Evolutionary conservation across 2,888 invertebrate genomes (phyloP), one percentile per base, ranked within the genome.

Genomic region (Oscheius sp.): DNA sequence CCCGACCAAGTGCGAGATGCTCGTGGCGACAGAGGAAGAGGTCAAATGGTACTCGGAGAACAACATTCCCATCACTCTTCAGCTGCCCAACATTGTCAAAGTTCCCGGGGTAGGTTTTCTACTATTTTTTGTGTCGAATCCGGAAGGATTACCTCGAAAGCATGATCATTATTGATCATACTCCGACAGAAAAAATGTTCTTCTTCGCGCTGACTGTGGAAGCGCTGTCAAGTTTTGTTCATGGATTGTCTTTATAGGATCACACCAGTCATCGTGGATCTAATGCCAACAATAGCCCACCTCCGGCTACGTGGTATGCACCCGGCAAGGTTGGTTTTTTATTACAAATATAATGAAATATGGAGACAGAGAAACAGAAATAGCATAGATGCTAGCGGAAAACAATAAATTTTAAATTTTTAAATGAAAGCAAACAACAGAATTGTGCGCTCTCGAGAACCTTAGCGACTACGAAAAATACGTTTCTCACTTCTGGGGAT

Each of bases 11-110:
- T 96, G 96, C 10, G 94, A 93, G 88, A 91, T 99, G 85, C 92
- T 97, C 85, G 95, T 99, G 76, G 93, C 94, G 79, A 93, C 94
- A 88, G 92, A 92, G 50, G 93, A 93, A 85, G 93, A 93, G 59
- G 94, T 94, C 84, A 92, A 92, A 81, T 92, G 93, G 91, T 94
- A 93, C 90, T 62, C 74, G 35, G 81, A 85, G 48, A 75, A 85
- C 75, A 76, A 79, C 33, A 79, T 87, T 70, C 76, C 77, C 63
- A 72, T 87, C 60, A 79, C 81, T 11, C 73, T 79, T 68, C 76
- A 81, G 33, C 72, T 86, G 65, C 82, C 86, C 11, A 81, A 81
- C 51, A 77, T 82, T 29, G 50, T 75, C 50, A 60, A 77, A n/a
- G 53, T 48, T 5, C 48, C 68, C 9, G 37, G 66, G 76, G 79